Evolutionary conservation across 2,888 invertebrate genomes (phyloP).

Genomic region (Sericinus montela): DNA sequence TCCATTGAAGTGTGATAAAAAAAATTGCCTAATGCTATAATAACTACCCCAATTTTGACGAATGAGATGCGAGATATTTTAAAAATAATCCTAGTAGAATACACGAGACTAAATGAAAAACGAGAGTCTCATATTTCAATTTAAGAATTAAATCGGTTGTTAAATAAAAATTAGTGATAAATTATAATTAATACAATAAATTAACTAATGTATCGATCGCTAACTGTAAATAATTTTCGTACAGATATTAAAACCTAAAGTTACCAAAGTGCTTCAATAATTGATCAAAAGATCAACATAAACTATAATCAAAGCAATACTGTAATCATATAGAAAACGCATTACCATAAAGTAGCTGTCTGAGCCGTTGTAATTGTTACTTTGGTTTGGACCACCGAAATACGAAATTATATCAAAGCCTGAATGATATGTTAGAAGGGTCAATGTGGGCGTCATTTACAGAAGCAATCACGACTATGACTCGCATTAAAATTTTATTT

Average conservation of each 20-base stretch:
- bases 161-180: no score
- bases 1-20: no score
- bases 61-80: no score
- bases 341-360: constrained; percentile 29
- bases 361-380: constrained; percentile 46
- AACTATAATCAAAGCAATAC: constrained; percentile 26
- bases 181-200: no score
- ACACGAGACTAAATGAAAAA: no score
- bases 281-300: constrained; percentile 34
- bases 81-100: no score
- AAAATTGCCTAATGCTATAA: no score
- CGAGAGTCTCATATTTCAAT: no score
- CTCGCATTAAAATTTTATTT: not conserved
- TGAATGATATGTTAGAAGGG: constrained; percentile 10
- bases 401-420: constrained; percentile 34
- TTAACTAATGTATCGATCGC: no score
- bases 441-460: constrained; percentile 2
- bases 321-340: constrained; percentile 49
- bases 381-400: constrained; percentile 46
- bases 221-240: no score
- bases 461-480: not conserved
- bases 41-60: no score
- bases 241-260: not conserved
- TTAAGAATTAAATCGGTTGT: no score
- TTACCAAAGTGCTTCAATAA: constrained; percentile 18